Evolutionary conservation across 2,797 vertebrate species (phyloP).

Genomic region (Labeo calbasu): DNA sequence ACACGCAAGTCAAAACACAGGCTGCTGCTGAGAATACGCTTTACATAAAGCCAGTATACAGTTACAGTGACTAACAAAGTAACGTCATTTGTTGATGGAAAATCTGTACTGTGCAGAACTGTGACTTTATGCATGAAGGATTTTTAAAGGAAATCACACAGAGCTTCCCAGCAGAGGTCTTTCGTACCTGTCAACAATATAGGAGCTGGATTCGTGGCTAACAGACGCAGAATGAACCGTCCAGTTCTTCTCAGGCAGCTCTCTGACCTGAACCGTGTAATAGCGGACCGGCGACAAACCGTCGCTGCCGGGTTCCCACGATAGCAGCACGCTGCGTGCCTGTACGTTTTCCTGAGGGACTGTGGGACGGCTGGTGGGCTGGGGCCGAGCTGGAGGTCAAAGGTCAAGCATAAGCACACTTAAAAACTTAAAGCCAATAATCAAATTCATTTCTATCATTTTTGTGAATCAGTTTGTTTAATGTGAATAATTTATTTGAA

Average conservation of each 20-base stretch:
- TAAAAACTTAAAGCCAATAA: conserved; percentile 6
- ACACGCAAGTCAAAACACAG: neutral
- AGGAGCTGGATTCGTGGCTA: conserved; percentile 85
- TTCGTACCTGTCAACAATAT: conserved; percentile 86
- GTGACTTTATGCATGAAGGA: neutral
- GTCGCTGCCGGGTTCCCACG: conserved; percentile 94
- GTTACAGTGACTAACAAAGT: neutral
- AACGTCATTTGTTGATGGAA: neutral
- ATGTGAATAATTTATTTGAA: neutral
- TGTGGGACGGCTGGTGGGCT: conserved; percentile 88
- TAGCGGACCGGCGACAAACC: conserved; percentile 96
- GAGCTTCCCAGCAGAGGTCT: neutral
- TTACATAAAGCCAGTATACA: neutral
- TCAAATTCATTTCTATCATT: neutral
- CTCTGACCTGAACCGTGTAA: conserved; percentile 91
- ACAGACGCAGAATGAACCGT: conserved; percentile 85
- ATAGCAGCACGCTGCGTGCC: conserved; percentile 86
- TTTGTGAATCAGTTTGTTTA: neutral
- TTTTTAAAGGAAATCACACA: neutral
- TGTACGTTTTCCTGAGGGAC: conserved; percentile 87
- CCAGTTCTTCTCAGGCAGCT: conserved; percentile 89
- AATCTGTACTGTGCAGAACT: neutral
- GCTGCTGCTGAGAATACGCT: neutral
- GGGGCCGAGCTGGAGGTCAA: conserved; percentile 82
- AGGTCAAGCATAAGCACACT: conserved; percentile 6